Percentiles rank a stretch among this genome's conserved stretches.
These are phyloP conservation scores for Nothobranchius kuhntae DNA, from an alignment of 2,113 vertebrate species.

Conservation along the genomic window DNA sequence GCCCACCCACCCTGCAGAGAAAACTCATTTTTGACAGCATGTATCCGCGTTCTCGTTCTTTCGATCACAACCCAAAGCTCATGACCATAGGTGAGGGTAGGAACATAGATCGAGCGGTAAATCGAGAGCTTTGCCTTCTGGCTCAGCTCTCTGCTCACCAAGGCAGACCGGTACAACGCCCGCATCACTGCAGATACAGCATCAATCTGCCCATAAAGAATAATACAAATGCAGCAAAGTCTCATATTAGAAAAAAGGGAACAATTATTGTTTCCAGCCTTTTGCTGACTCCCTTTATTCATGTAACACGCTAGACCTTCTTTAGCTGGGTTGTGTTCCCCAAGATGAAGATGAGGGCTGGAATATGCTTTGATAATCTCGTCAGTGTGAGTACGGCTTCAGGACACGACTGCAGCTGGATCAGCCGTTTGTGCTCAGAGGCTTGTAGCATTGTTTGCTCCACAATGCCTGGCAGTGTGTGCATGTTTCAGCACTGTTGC, in stretches of 20 bases:
- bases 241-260: neutral
- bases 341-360: constrained; percentile 28
- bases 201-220: neutral
- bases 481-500: constrained; percentile 42
- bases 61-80: no score
- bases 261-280: neutral
- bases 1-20: no score
- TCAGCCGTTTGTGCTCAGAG: constrained; percentile 57
- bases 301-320: constrained; percentile 13
- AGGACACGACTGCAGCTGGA: constrained; percentile 51
- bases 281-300: neutral
- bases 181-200: no score
- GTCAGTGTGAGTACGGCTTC: constrained; percentile 42
- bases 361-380: constrained; percentile 59
- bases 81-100: no score
- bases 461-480: constrained; percentile 63
- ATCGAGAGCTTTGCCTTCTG: no score
- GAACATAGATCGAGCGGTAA: no score
- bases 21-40: no score
- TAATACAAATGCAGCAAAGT: neutral
- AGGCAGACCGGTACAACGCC: no score
- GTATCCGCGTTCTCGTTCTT: no score
- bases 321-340: constrained; percentile 33
- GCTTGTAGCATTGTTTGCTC: constrained; percentile 64
- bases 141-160: no score